Evolutionary conservation across 2,888 invertebrate genomes (phyloP), one percentile per base, ranked within the genome.

Genomic region (Amblyjoppa fuscipennis): DNA sequence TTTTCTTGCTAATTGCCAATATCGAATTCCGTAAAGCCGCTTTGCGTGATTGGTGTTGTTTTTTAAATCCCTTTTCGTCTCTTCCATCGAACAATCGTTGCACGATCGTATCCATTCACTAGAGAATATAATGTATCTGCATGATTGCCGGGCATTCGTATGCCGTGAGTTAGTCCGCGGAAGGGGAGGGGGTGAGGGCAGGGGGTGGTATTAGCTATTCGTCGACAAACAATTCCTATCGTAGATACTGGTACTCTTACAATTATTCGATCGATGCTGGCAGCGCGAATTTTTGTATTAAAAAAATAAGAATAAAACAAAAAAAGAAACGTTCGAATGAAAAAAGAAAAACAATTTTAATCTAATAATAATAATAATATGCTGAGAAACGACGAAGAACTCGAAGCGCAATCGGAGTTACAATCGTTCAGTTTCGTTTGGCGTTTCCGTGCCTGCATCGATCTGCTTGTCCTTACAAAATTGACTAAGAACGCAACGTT

Each of bases 401-500:
- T 77, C 64, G n/a, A 59, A 9, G 41, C 25, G 41, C 20, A 38
- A 49, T 59, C 53, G 1, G 56, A 53, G 68, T 45, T n/a, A 38
- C 56, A 13, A 11, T 31, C n/a, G 31, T 64, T 34, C 16, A 34
- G 59, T 59, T 34, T 64, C 64, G 64, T 64, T 64, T 64, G 34
- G 31, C 64, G 64, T 64, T 64, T 34, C 16, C 31, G 31, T 28
- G 45, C 90, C 90, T 93, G 92, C 93, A 92, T 90, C 91, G 90
- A 92, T 89, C 88, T 88, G 75, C 84, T 89, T 88, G 88, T 89
- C 87, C 85, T 90, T 91, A 92, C 90, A 91, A 92, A 90, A 93
- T 91, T 92, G 91, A 93, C 92, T 92, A 92, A 92, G 89, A 92
- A 93, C 91, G 90, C 90, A 92, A 88, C 88, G 77, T 90, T 91